Evolutionary conservation across 1,140 invertebrate species (phyloP).

Genomic region (Drosophila busckii): DNA sequence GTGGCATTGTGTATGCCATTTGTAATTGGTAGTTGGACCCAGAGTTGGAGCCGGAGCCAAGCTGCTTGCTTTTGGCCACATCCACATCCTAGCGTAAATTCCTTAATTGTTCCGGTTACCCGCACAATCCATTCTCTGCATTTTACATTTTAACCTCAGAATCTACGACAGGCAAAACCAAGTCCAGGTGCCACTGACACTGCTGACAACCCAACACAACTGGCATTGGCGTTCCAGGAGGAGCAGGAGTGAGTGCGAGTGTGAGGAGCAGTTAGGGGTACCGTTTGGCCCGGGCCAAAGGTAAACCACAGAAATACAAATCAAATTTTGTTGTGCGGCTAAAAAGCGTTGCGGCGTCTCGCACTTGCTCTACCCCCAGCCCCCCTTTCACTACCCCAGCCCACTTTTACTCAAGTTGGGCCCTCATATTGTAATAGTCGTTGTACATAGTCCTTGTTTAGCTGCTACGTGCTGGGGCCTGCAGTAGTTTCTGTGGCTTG

Average conservation of each 20-base stretch:
- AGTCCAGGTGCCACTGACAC: slow-evolving; percentile 72
- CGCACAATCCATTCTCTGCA: slow-evolving; percentile 77
- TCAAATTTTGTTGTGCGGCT: slow-evolving; percentile 76
- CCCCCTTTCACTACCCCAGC: neutral
- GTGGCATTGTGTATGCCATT: slow-evolving; percentile 46
- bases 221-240: too few species aligned
- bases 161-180: slow-evolving; percentile 59
- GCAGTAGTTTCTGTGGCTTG: too few species aligned
- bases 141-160: slow-evolving; percentile 76
- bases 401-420: slow-evolving; percentile 8
- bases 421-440: too few species aligned
- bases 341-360: slow-evolving; percentile 54
- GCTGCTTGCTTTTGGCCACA: slow-evolving; percentile 2
- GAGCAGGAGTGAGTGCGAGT: slow-evolving; percentile 11
- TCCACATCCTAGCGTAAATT: slow-evolving; percentile 30
- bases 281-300: slow-evolving; percentile 54
- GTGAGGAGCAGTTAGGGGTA: slow-evolving; percentile 1
- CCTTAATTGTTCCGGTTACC: slow-evolving; percentile 77
- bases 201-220: slow-evolving; percentile 29
- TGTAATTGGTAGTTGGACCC: slow-evolving; percentile 62
- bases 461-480: too few species aligned
- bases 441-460: too few species aligned
- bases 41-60: too few species aligned
- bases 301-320: slow-evolving; percentile 77
- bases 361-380: neutral